Percentiles rank a stretch among this genome's conserved stretches.
These are phyloP conservation scores for Leptinotarsa tumamoca DNA, from an alignment of 2,888 invertebrate species.

Conservation along the genomic window DNA sequence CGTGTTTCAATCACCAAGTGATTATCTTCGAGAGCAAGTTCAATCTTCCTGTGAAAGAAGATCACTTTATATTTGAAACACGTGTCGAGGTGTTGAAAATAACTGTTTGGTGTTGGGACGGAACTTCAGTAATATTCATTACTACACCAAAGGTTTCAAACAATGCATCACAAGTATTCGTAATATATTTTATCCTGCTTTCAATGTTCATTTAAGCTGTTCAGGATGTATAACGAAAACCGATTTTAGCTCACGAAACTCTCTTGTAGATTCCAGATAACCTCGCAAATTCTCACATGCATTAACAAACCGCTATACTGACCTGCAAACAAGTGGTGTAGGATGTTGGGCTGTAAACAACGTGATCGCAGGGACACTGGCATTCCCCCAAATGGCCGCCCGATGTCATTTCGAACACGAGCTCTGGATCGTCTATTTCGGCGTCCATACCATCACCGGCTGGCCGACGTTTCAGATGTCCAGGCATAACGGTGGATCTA, in stretches of 20 bases:
- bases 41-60: too few relatives aligned
- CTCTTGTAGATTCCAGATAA: background rate
- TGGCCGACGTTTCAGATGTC: constrained; percentile 56
- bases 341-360: constrained; percentile 63
- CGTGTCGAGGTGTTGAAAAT: too few relatives aligned
- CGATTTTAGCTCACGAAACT: background rate
- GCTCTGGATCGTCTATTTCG: constrained; percentile 64
- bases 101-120: too few relatives aligned
- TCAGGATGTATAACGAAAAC: background rate
- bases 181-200: background rate
- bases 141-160: too few relatives aligned
- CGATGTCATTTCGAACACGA: constrained; percentile 63
- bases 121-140: too few relatives aligned
- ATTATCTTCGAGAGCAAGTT: too few relatives aligned
- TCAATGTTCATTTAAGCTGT: background rate
- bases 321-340: constrained; percentile 65
- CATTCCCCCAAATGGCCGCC: constrained; percentile 62
- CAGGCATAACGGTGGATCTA: constrained; percentile 51
- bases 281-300: background rate
- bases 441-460: constrained; percentile 66
- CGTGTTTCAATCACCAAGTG: too few relatives aligned
- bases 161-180: too few relatives aligned
- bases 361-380: constrained; percentile 64
- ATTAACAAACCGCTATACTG: constrained; percentile 42
- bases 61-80: too few relatives aligned